Conservation (phyloP, 2,888 invertebrate species). For the Hydropsyche betteni region DNA sequence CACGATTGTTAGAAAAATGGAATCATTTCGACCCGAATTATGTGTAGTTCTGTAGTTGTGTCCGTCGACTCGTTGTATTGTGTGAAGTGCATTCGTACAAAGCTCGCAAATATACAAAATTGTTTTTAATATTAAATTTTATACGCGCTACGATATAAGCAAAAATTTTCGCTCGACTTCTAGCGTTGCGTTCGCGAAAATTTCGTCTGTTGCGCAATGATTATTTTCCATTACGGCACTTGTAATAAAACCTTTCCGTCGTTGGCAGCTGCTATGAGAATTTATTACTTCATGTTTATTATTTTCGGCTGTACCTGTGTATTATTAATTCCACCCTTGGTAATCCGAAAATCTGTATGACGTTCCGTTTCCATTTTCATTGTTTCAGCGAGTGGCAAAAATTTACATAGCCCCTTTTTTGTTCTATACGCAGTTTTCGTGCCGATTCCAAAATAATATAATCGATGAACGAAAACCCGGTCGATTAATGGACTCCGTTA, state of each 20-base stretch:
- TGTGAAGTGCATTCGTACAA: too few species aligned
- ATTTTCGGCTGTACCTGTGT: constrained; percentile 47
- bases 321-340: constrained; percentile 36
- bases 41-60: too few species aligned
- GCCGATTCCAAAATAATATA: background rate
- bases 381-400: constrained; percentile 26
- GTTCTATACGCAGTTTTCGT: too few species aligned
- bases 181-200: constrained; percentile 20
- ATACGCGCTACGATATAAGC: too few species aligned
- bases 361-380: constrained; percentile 24
- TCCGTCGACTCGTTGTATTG: too few species aligned
- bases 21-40: too few species aligned
- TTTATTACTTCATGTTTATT: constrained; percentile 49
- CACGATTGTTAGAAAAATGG: too few species aligned
- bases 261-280: constrained; percentile 46
- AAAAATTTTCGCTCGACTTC: constrained; percentile 16
- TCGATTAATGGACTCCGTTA: constrained; percentile 22
- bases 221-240: constrained; percentile 45
- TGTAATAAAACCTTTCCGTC: constrained; percentile 39
- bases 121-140: too few species aligned
- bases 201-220: constrained; percentile 37
- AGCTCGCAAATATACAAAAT: too few species aligned
- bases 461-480: constrained; percentile 3
- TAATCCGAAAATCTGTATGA: constrained; percentile 36
- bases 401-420: constrained; percentile 1